A percentile compares a stretch with the other conserved stretches of the same genome.
These are phyloP conservation scores for Cheilosia grossa DNA, from an alignment of 2,888 invertebrate species.

Conservation along the genomic window DNA sequence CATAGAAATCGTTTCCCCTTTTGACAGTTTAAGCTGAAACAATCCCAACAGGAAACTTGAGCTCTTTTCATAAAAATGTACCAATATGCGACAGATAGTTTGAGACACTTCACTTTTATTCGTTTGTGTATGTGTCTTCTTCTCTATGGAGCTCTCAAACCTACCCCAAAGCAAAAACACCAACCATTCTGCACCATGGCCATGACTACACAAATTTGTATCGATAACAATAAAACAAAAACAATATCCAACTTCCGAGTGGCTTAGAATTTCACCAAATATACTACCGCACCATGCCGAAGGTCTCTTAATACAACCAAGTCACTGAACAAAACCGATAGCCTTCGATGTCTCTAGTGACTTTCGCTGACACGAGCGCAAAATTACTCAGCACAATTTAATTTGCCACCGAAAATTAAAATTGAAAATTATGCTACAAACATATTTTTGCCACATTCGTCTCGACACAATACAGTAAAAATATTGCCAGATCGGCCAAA, in stretches of 20 bases:
- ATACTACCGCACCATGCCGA: slow-evolving; percentile 9
- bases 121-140: too few relatives aligned
- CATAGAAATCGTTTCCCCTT: too few relatives aligned
- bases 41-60: too few relatives aligned
- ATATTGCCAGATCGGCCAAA: slow-evolving; percentile 12
- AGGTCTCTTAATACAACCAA: slow-evolving; percentile 39
- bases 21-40: too few relatives aligned
- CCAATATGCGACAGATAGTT: too few relatives aligned
- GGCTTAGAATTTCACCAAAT: slow-evolving; percentile 21
- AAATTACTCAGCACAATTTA: slow-evolving; percentile 42
- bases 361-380: slow-evolving; percentile 59
- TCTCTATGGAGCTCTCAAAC: too few relatives aligned
- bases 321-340: slow-evolving; percentile 51
- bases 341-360: slow-evolving; percentile 56
- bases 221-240: background rate
- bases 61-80: too few relatives aligned
- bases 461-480: background rate
- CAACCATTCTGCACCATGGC: background rate
- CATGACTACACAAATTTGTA: background rate
- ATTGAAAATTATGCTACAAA: slow-evolving; percentile 1
- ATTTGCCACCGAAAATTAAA: slow-evolving; percentile 7
- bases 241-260: slow-evolving; percentile 14
- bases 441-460: background rate
- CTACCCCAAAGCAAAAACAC: too few relatives aligned
- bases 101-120: too few relatives aligned